Evolutionary conservation across 2,113 vertebrate genomes (phyloP).

Genomic region (Regulus satrapa): DNA sequence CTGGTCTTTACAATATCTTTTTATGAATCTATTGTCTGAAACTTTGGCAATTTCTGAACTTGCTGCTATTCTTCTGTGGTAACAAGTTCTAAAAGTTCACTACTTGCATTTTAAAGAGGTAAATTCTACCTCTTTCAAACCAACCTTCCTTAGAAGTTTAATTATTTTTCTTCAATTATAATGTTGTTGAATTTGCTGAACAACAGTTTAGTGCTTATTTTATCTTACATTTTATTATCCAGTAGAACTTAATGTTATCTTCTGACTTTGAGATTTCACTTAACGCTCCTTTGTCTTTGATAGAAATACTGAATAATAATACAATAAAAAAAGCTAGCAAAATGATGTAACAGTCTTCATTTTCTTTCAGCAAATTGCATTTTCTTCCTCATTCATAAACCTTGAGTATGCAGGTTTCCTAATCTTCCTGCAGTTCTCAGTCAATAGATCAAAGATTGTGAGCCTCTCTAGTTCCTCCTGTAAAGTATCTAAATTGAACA

Average conservation of each 20-base stretch:
- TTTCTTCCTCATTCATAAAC: background rate
- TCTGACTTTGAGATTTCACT: background rate
- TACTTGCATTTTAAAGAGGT: background rate
- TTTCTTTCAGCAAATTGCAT: background rate
- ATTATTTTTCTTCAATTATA: background rate
- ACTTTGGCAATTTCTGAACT: background rate
- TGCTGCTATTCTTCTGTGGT: background rate
- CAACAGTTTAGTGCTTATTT: background rate
- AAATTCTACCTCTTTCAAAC: background rate
- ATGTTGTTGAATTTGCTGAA: background rate
- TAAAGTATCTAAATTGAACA: background rate
- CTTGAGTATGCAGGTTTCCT: no score
- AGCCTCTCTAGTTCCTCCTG: background rate
- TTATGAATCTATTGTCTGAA: background rate
- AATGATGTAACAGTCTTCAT: background rate
- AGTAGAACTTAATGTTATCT: background rate
- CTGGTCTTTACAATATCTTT: background rate
- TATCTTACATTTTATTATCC: background rate
- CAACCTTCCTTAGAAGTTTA: background rate
- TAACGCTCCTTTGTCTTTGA: background rate
- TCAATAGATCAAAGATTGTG: background rate
- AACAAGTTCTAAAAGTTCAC: background rate
- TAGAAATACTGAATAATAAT: background rate
- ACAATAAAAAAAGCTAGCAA: background rate
- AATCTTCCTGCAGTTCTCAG: background rate